Evolutionary conservation across 2,888 invertebrate species (phyloP).

Genomic region (Eubasilissa splendida): DNA sequence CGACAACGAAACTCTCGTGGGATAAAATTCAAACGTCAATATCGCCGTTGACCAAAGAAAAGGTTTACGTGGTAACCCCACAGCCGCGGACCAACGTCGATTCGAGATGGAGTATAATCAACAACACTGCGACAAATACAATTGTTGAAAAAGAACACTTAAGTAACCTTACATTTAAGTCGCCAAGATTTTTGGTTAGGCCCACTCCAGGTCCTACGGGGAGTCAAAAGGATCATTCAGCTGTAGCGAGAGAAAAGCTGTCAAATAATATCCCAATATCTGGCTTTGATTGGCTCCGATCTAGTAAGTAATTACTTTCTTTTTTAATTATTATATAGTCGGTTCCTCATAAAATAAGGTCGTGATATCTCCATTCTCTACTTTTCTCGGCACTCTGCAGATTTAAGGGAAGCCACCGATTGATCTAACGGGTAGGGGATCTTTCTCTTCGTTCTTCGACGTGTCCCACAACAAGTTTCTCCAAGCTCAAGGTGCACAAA

Average conservation of each 20-base stretch:
- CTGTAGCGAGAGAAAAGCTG: constrained; percentile 56
- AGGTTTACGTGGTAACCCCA: constrained; percentile 88
- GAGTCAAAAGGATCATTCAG: constrained; percentile 59
- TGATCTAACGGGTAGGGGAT: too few relatives aligned
- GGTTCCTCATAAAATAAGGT: too few relatives aligned
- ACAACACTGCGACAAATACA: constrained; percentile 60
- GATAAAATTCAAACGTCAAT: constrained; percentile 79
- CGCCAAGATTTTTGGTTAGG: constrained; percentile 73
- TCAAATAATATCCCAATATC: constrained; percentile 61
- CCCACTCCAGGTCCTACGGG: constrained; percentile 72
- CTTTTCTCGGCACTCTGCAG: too few relatives aligned
- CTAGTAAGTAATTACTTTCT: constrained; percentile 63
- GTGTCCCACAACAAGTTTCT: too few relatives aligned
- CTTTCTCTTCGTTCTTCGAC: too few relatives aligned
- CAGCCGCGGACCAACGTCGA: constrained; percentile 70
- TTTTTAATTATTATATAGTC: too few relatives aligned
- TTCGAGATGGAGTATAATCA: not conserved
- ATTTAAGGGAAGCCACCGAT: too few relatives aligned
- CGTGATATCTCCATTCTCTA: too few relatives aligned
- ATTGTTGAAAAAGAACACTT: not conserved
- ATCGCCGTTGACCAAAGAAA: constrained; percentile 84
- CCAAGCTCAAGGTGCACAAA: too few relatives aligned
- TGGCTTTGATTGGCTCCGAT: constrained; percentile 67
- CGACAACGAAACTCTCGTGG: constrained; percentile 74
- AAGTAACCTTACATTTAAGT: constrained; percentile 64